A percentile compares a stretch with the other conserved stretches of the same genome.
phyloP scores from a whole-genome alignment of 2,113 vertebrate species.

The Recurvirostra avosetta region DNA sequence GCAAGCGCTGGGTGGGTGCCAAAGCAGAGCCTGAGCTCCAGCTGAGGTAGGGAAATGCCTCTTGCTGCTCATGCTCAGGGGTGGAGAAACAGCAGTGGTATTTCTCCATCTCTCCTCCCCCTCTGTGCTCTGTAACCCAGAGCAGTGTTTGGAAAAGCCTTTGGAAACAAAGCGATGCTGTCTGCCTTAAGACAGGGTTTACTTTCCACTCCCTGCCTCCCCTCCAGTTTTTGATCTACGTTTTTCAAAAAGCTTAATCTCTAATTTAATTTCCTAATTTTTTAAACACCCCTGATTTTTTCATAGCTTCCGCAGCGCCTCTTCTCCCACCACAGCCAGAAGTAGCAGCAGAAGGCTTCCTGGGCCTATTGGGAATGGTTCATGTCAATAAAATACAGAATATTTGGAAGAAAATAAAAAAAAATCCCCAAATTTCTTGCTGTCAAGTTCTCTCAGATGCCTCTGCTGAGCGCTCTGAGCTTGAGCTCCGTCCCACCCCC shows the following conservation, averaged over 20 bases:
- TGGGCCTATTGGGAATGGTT: neutral
- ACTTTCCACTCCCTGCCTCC: fast-evolving
- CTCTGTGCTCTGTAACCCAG: fast-evolving
- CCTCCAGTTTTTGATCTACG: neutral
- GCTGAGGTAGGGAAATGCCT: neutral
- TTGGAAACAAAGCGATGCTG: neutral
- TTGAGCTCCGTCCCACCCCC: neutral
- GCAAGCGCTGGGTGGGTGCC: constrained; percentile 13
- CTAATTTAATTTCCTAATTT: neutral
- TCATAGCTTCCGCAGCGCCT: neutral
- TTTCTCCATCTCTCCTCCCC: neutral
- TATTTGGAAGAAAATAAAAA: neutral
- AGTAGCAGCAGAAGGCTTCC: neutral
- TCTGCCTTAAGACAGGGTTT: neutral
- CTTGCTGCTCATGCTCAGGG: neutral
- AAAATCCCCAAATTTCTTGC: neutral
- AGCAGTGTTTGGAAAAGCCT: neutral
- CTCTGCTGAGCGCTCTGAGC: neutral
- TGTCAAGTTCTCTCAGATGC: neutral
- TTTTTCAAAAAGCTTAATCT: neutral
- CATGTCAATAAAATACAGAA: neutral
- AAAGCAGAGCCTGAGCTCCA: neutral
- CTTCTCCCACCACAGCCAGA: neutral
- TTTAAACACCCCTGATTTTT: neutral
- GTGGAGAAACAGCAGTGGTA: neutral